Base-by-base conservation (phyloP, 2,797 vertebrate genomes). In the Chromobotia macracanthus region DNA sequence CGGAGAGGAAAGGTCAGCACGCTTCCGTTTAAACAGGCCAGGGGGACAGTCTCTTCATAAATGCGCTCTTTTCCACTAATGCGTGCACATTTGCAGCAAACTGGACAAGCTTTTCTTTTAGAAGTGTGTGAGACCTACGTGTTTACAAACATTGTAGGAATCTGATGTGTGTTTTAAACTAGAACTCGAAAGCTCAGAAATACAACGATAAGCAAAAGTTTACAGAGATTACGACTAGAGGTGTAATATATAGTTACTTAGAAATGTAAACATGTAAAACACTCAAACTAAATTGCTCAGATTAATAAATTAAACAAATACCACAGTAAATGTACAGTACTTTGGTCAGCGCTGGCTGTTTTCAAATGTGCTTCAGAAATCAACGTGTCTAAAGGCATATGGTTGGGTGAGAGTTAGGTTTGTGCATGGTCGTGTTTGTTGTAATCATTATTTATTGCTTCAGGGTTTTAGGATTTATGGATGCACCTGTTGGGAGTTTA, bases 1-100 rank as follows among this genome's bases (percentile, higher is more conserved):
- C 93, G 0, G 92, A 95, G 79, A 92, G 90, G 83, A 96, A 92
- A 95, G 96, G 96, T 96, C 94, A 91, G 69, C 72, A 63, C 38
- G 25, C 21, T 44, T 9, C 23, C 64, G 66, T 60, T 74, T 50
- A 15, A n/a, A 25, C 15, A 19, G 53, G 70, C 56, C 58, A 2
- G 50, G 0, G 3, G 16, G 1, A 53, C n/a, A 18, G 8, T 53
- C 50, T 19, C 44, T 63, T 50, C 13, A 21, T 19, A 48, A 63
- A 73, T 23, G 25, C 11, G 25, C 23, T 15, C 3, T 0, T 12
- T 55, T 65, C 25, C 72, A 31, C 38, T 0, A 51, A 23, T 65
- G 28, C 1, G 1, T 41, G 60, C 2, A 13, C 25, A 51, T 51
- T 55, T 75, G 9, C 38, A 15, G 12, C 25, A 61, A 58, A 25